Evolutionary conservation across 2,113 vertebrate species (phyloP).

Genomic region (Epinephelus lanceolatus): DNA sequence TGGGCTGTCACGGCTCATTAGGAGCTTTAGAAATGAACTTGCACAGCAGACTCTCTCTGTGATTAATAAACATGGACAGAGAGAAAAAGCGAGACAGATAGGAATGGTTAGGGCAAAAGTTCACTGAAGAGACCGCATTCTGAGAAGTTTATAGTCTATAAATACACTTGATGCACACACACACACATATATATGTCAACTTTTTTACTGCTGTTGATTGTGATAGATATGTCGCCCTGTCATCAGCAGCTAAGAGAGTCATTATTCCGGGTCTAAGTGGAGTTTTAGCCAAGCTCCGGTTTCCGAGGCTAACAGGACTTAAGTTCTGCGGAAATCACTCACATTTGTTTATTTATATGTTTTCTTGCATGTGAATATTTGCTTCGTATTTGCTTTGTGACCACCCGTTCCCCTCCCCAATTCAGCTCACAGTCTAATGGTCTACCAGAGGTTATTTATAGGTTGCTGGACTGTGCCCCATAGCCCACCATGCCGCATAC

Average conservation of each 20-base stretch:
- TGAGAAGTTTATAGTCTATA: slow-evolving; percentile 39
- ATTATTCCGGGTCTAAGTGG: not conserved
- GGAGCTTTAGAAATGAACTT: slow-evolving; percentile 70
- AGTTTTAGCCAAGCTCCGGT: not conserved
- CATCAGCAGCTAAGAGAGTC: not conserved
- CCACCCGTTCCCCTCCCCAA: not conserved
- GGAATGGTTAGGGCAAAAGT: slow-evolving; percentile 39
- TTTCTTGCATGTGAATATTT: slow-evolving; percentile 25
- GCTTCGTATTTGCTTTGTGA: slow-evolving; percentile 2
- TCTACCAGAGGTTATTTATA: slow-evolving; percentile 66
- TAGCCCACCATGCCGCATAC: slow-evolving; percentile 54
- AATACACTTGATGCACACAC: slow-evolving; percentile 25
- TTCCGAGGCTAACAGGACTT: not conserved
- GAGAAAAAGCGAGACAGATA: slow-evolving; percentile 39
- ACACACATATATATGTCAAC: not conserved
- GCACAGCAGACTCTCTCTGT: slow-evolving; percentile 61
- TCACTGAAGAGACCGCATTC: slow-evolving; percentile 49
- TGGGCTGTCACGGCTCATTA: slow-evolving; percentile 77
- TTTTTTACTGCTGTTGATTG: not conserved
- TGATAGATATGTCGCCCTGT: not conserved
- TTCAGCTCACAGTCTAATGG: slow-evolving; percentile 51
- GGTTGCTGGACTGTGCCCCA: slow-evolving; percentile 40
- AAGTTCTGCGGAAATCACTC: not conserved
- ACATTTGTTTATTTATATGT: not conserved
- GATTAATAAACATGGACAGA: slow-evolving; percentile 68